phyloP scores from a whole-genome alignment of 2,113 vertebrate species.

The Columbina picui region DNA sequence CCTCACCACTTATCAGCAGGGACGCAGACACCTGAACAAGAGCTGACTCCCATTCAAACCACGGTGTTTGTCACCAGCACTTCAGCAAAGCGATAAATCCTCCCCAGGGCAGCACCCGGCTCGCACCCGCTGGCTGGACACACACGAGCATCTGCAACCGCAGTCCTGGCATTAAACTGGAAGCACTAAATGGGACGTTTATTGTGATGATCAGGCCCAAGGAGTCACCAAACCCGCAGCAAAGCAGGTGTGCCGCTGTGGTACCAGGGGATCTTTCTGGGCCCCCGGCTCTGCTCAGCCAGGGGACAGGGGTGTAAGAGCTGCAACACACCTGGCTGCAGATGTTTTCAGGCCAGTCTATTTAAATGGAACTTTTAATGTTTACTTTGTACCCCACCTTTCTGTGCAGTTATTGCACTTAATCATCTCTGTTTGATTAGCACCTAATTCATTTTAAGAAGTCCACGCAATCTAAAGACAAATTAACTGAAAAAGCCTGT shows the following conservation, averaged over 20 bases:
- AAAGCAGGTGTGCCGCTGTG: no score
- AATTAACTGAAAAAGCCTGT: neutral
- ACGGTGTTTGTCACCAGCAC: neutral
- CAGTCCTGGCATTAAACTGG: neutral
- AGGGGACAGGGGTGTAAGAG: no score
- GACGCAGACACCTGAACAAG: neutral
- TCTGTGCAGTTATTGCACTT: neutral
- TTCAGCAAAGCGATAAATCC: neutral
- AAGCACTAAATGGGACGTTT: neutral
- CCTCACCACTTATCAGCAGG: neutral
- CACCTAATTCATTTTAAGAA: neutral
- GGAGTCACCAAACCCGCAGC: no score
- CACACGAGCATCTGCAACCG: accelerated
- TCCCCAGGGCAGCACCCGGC: neutral
- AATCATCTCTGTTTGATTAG: neutral
- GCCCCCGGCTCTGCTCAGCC: neutral
- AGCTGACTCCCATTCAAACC: neutral
- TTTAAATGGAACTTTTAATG: neutral
- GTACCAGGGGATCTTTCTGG: neutral
- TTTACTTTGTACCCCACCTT: neutral
- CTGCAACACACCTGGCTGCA: neutral
- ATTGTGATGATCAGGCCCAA: no score
- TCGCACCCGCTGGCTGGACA: accelerated
- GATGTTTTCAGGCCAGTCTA: neutral
- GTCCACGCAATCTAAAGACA: accelerated